Percentiles rank a stretch among this genome's conserved stretches.
Conservation (phyloP, 2,888 invertebrate genomes). For the Drosophila fungiperda region DNA sequence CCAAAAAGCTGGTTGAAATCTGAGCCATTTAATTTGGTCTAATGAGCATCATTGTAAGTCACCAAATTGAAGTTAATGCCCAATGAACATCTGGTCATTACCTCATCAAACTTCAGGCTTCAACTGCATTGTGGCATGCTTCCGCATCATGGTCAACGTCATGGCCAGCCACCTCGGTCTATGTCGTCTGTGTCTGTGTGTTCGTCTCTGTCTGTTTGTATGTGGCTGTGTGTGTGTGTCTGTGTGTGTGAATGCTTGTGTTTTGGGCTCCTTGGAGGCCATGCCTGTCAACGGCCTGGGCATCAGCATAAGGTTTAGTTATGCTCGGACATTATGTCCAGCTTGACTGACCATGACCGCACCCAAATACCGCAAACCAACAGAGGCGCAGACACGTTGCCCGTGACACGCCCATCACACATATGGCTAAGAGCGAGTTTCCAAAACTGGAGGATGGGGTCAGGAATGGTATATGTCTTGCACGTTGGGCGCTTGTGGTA, state of each 20-base stretch:
- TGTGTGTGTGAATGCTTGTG: constrained; percentile 6
- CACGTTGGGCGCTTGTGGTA: constrained; percentile 75
- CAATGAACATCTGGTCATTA: constrained; percentile 60
- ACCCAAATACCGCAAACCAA: constrained; percentile 59
- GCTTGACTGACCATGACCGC: constrained; percentile 75
- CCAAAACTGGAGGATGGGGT: neutral
- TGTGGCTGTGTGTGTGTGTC: constrained; percentile 7
- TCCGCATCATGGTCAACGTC: constrained; percentile 52
- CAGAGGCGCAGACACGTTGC: constrained; percentile 55
- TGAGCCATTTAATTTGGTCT: neutral
- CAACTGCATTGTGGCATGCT: constrained; percentile 25
- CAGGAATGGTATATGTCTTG: constrained; percentile 45
- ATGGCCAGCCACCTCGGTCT: constrained; percentile 49
- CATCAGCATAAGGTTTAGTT: constrained; percentile 54
- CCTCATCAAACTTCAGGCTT: constrained; percentile 25
- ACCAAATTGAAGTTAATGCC: constrained; percentile 37
- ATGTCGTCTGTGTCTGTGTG: neutral
- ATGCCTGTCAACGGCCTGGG: constrained; percentile 63
- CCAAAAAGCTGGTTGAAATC: neutral
- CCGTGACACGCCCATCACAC: constrained; percentile 50
- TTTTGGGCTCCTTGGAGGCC: constrained; percentile 49
- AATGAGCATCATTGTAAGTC: constrained; percentile 5
- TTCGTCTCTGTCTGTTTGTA: neutral
- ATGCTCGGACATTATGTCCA: constrained; percentile 43
- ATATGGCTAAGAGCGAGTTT: neutral